phyloP scores from a whole-genome alignment of 1,140 invertebrate species.

The Drosophila lowei region DNA sequence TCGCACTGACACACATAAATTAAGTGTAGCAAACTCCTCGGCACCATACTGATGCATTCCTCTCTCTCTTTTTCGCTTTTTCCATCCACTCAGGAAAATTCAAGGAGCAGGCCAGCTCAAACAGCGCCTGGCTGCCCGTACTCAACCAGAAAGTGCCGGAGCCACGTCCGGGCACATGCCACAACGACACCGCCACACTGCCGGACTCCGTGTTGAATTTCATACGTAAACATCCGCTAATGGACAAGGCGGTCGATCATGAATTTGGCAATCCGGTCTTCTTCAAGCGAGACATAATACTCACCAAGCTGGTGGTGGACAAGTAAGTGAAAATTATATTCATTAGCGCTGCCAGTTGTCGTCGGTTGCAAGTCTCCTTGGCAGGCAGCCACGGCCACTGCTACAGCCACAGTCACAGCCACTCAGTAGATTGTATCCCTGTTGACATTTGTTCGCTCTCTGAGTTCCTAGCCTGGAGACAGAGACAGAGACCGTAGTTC shows the following conservation, averaged over 20 bases:
- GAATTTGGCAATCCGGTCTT: conserved; percentile 92
- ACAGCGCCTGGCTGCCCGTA: conserved; percentile 89
- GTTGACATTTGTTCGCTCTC: conserved; percentile 27
- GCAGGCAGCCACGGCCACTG: conserved; percentile 6
- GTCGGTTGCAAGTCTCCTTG: conserved; percentile 11
- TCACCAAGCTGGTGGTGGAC: conserved; percentile 91
- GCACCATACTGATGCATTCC: conserved; percentile 44
- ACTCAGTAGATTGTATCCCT: conserved; percentile 27
- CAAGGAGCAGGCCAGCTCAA: conserved; percentile 89
- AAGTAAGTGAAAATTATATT: conserved; percentile 83
- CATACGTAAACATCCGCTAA: conserved; percentile 93
- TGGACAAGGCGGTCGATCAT: conserved; percentile 93
- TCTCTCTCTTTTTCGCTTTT: conserved; percentile 8
- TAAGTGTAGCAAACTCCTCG: conserved; percentile 63
- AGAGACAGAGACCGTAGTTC: conserved; percentile 37
- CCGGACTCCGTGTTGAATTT: conserved; percentile 94
- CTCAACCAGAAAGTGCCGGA: conserved; percentile 89
- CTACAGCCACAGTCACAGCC: conserved; percentile 30
- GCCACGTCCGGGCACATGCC: conserved; percentile 92
- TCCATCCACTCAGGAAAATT: conserved; percentile 84
- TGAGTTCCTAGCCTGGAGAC: not conserved
- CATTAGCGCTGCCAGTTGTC: conserved; percentile 58
- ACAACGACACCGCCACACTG: conserved; percentile 91
- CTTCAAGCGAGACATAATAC: conserved; percentile 90
- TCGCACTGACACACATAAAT: conserved; percentile 72